Evolutionary conservation across 2,888 invertebrate species (phyloP).

Genomic region (Onthophagus sagittarius): DNA sequence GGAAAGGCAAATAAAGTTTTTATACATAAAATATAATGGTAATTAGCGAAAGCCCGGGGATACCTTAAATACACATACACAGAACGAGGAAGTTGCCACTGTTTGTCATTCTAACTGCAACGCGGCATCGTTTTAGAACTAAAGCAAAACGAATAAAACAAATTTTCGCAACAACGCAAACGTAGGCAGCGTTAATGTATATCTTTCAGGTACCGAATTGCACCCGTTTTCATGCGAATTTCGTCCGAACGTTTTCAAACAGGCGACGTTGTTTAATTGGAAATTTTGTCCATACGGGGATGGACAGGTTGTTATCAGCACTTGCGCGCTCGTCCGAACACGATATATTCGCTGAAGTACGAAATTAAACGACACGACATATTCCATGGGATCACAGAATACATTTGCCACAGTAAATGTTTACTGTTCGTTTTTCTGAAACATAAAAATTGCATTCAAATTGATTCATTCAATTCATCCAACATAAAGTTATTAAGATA

Average conservation of each 20-base stretch:
- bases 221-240: background rate
- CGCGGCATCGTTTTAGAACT: background rate
- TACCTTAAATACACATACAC: background rate
- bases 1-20: background rate
- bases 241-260: background rate
- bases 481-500: no score
- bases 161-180: background rate
- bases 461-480: no score
- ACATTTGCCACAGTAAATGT: background rate
- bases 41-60: background rate
- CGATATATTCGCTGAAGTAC: background rate
- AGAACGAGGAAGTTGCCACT: background rate
- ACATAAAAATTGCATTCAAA: no score
- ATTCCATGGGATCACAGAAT: background rate
- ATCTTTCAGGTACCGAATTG: background rate
- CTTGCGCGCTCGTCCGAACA: background rate
- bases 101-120: background rate
- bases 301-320: background rate
- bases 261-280: background rate
- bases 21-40: background rate
- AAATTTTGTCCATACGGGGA: background rate
- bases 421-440: no score
- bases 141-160: background rate
- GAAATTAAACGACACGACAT: background rate
- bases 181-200: background rate